Percentiles rank a stretch among this genome's conserved stretches.
Conservation (phyloP, 2,888 invertebrate genomes). For the Quadroppia sp. region DNA sequence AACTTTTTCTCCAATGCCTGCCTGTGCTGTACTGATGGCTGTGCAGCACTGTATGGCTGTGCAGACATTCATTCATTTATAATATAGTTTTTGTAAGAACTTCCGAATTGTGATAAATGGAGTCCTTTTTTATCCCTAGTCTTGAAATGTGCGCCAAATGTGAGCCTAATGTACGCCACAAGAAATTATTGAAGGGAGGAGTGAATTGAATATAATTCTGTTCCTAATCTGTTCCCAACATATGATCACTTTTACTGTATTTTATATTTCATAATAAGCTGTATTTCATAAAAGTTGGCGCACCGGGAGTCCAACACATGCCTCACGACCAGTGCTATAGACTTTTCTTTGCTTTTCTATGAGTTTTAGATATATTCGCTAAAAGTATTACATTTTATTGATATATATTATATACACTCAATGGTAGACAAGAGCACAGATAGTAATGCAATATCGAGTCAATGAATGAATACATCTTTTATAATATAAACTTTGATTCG, state of each 20-base stretch:
- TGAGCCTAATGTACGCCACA: neutral
- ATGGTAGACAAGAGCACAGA: neutral
- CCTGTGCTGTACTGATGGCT: neutral
- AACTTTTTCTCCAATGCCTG: neutral
- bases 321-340: slow-evolving; percentile 7
- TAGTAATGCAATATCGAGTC: neutral
- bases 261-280: slow-evolving; percentile 35
- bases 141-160: slow-evolving; percentile 1
- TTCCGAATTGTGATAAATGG: slow-evolving; percentile 38
- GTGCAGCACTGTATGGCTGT: neutral
- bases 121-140: slow-evolving; percentile 33
- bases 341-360: neutral
- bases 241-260: slow-evolving; percentile 32
- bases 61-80: slow-evolving; percentile 30
- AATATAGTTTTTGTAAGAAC: slow-evolving; percentile 37
- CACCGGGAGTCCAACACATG: slow-evolving; percentile 26
- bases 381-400: neutral
- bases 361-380: neutral
- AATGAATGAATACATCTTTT: neutral
- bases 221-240: slow-evolving; percentile 30
- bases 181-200: slow-evolving; percentile 33
- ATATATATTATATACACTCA: neutral
- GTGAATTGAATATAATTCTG: slow-evolving; percentile 31
- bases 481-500: no score
- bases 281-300: slow-evolving; percentile 29